These are phyloP conservation scores for Adelphocoris suturalis DNA, from an alignment of 2,888 invertebrate species.

Conservation along the genomic window DNA sequence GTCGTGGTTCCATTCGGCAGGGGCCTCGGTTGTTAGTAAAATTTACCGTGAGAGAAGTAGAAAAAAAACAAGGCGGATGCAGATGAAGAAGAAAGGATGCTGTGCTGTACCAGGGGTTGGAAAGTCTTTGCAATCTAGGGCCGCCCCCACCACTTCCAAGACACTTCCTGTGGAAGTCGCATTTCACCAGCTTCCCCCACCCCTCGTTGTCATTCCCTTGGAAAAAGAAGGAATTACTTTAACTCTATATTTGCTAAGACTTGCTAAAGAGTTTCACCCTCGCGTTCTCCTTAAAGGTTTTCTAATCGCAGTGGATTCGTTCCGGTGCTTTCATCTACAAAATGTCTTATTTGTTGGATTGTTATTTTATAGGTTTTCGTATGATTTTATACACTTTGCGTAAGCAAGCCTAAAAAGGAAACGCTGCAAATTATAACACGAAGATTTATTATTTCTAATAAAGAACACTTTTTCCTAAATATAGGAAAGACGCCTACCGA, in stretches of 20 bases:
- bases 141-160: slow-evolving; percentile 68
- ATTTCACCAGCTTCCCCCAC: slow-evolving; percentile 72
- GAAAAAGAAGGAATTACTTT: slow-evolving; percentile 75
- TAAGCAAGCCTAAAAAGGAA: no score
- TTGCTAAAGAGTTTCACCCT: slow-evolving; percentile 50
- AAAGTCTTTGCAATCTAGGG: slow-evolving; percentile 74
- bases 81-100: slow-evolving; percentile 32
- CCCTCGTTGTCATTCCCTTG: not conserved
- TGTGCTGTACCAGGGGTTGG: slow-evolving; percentile 1
- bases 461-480: no score
- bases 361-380: no score
- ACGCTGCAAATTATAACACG: no score
- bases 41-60: slow-evolving; percentile 45
- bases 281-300: not conserved
- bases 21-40: slow-evolving; percentile 47
- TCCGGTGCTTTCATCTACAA: no score
- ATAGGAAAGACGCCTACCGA: no score
- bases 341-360: no score
- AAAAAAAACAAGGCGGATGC: slow-evolving; percentile 6
- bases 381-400: no score
- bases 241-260: slow-evolving; percentile 75
- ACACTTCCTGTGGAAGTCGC: slow-evolving; percentile 75
- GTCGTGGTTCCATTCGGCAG: not conserved
- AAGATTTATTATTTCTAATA: no score
- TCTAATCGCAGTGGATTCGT: no score